These are phyloP conservation scores for Euplexia lucipara DNA, from an alignment of 2,888 invertebrate species.

Conservation along the genomic window DNA sequence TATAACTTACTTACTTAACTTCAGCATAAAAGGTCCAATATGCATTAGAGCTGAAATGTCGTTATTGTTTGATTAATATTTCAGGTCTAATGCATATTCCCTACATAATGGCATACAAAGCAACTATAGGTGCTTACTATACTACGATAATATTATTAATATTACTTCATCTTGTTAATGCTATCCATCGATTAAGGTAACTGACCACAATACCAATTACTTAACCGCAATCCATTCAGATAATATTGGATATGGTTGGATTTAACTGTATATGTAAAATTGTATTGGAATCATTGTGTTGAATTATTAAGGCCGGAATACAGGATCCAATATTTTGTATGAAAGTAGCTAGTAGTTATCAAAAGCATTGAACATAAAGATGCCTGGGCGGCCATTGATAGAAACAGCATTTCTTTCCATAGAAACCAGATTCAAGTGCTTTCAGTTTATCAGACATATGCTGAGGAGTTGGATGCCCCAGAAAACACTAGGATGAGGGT, in stretches of 20 bases:
- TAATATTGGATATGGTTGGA: constrained; percentile 24
- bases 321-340: too few species aligned
- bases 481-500: too few species aligned
- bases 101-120: constrained; percentile 6
- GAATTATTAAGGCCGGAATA: not conserved
- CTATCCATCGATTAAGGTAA: constrained; percentile 17
- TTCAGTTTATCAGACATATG: too few species aligned
- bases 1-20: too few species aligned
- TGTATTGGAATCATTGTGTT: not conserved
- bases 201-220: constrained; percentile 52
- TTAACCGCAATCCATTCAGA: constrained; percentile 43
- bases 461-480: too few species aligned
- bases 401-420: too few species aligned
- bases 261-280: constrained; percentile 15
- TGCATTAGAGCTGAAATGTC: too few species aligned
- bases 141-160: constrained; percentile 7
- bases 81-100: constrained; percentile 9
- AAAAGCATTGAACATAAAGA: too few species aligned
- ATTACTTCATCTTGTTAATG: constrained; percentile 27
- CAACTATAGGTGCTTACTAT: constrained; percentile 8
- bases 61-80: constrained; percentile 42
- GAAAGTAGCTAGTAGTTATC: too few species aligned
- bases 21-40: not conserved
- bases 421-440: too few species aligned
- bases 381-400: too few species aligned